Evolutionary conservation across 23 tunicate genomes (phyloP).

Genomic region (Trididemnum miniatum): DNA sequence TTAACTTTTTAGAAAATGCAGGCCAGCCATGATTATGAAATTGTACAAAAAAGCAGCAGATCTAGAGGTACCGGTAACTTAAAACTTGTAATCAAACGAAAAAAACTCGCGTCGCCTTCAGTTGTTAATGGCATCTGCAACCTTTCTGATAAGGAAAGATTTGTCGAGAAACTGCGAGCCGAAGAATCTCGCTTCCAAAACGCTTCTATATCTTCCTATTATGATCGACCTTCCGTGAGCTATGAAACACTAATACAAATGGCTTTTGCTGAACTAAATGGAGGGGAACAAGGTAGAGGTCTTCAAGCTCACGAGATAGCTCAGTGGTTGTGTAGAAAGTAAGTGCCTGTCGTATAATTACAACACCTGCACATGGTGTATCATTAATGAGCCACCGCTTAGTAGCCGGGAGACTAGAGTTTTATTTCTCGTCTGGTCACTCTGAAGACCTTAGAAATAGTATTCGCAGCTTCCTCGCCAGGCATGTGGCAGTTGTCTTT

Average conservation of each 20-base stretch:
- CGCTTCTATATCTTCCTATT: not conserved
- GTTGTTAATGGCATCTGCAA: not conserved
- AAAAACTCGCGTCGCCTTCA: not conserved
- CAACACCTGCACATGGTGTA: too few species aligned
- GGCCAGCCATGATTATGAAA: too few species aligned
- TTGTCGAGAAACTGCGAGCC: not conserved
- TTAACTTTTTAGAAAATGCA: too few species aligned
- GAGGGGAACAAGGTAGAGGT: not conserved
- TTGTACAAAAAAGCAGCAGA: too few species aligned
- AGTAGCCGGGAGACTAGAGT: too few species aligned
- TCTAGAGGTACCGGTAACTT: not conserved
- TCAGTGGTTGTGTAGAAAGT: conserved; percentile 24
- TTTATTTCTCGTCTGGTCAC: too few species aligned
- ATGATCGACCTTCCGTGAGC: conserved; percentile 9
- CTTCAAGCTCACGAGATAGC: conserved; percentile 26
- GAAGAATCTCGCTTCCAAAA: not conserved
- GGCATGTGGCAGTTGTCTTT: too few species aligned
- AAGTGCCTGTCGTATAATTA: too few species aligned
- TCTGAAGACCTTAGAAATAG: too few species aligned
- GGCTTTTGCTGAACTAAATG: conserved; percentile 6
- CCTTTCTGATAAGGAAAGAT: not conserved
- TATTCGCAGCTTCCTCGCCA: too few species aligned
- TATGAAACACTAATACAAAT: conserved; percentile 6
- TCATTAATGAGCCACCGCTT: too few species aligned
- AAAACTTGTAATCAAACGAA: not conserved